phyloP scores from a whole-genome alignment of 2,797 vertebrate species.

The Champsocephalus esox region DNA sequence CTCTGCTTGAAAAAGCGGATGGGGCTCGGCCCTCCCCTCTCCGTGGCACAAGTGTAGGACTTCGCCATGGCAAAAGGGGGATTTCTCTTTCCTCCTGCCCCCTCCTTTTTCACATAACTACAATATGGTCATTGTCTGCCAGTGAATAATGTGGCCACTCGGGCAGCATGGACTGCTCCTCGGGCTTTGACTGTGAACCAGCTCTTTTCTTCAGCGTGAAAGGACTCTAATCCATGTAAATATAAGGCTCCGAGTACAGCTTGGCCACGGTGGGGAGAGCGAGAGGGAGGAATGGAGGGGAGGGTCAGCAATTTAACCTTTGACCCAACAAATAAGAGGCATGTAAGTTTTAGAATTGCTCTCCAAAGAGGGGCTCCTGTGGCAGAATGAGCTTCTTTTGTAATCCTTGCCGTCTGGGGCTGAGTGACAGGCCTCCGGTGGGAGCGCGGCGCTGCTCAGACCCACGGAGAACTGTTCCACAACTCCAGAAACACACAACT shows the following conservation, averaged over 20 bases:
- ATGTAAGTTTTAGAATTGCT: conserved; percentile 99
- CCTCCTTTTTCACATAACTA: conserved; percentile 89
- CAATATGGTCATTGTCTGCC: conserved; percentile 99
- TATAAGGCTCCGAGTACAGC: conserved; percentile 96
- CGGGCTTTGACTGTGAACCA: conserved; percentile 97
- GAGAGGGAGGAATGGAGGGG: conserved; percentile 82
- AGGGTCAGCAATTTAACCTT: conserved; percentile 99
- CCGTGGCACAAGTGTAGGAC: conserved; percentile 96
- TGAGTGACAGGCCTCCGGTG: conserved; percentile 91
- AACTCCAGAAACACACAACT: conserved; percentile 27
- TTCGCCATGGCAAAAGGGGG: conserved; percentile 92
- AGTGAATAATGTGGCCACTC: conserved; percentile 99
- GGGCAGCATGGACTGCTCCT: conserved; percentile 95
- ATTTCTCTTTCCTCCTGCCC: conserved; percentile 90
- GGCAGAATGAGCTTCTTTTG: conserved; percentile 95
- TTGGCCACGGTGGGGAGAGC: conserved; percentile 90
- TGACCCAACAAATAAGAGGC: conserved; percentile 99
- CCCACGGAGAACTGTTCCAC: conserved; percentile 46
- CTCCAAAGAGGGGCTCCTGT: conserved; percentile 96
- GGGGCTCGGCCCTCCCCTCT: conserved; percentile 94
- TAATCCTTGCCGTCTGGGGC: conserved; percentile 85
- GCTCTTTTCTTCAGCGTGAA: conserved; percentile 98
- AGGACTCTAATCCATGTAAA: conserved; percentile 99
- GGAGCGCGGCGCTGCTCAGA: conserved; percentile 62
- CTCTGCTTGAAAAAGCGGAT: conserved; percentile 97